Percentiles rank a stretch among this genome's conserved stretches.
Evolutionary conservation across 2,888 invertebrate species (phyloP).

Genomic region (Heliconius aoede): DNA sequence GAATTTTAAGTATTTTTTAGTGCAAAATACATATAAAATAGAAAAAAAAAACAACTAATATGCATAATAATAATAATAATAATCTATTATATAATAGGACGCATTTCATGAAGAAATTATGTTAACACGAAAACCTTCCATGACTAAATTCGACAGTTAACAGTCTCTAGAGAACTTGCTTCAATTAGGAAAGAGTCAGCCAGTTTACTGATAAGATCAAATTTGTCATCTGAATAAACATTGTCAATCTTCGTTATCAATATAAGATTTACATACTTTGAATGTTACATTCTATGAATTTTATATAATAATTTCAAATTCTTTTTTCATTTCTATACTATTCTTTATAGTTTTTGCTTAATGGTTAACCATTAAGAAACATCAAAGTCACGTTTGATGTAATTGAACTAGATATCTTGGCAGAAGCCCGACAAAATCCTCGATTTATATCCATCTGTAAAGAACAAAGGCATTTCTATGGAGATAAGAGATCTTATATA

Average conservation of each 20-base stretch:
- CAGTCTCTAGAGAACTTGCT: background rate
- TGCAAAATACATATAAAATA: too few relatives aligned
- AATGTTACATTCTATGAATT: background rate
- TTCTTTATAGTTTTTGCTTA: too few relatives aligned
- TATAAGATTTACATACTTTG: too few relatives aligned
- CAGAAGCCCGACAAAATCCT: constrained; percentile 25
- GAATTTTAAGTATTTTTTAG: too few relatives aligned
- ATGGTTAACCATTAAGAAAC: constrained; percentile 7
- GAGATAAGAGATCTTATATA: constrained; percentile 35
- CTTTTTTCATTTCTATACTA: background rate
- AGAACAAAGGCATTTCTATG: constrained; percentile 34
- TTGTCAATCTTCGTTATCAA: background rate
- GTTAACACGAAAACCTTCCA: background rate
- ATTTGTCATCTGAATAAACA: constrained; percentile 5
- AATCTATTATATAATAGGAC: background rate
- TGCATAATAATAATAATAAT: background rate
- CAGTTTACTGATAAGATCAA: constrained; percentile 3
- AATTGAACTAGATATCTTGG: constrained; percentile 22
- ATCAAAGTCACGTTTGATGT: constrained; percentile 27
- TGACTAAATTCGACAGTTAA: background rate
- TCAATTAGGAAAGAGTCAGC: background rate
- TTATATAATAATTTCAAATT: background rate
- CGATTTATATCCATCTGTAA: constrained; percentile 34
- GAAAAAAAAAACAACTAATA: too few relatives aligned
- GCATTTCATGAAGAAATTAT: background rate